These are phyloP conservation scores for Limnephilus rhombicus DNA, from an alignment of 2,888 invertebrate species.

Conservation along the genomic window DNA sequence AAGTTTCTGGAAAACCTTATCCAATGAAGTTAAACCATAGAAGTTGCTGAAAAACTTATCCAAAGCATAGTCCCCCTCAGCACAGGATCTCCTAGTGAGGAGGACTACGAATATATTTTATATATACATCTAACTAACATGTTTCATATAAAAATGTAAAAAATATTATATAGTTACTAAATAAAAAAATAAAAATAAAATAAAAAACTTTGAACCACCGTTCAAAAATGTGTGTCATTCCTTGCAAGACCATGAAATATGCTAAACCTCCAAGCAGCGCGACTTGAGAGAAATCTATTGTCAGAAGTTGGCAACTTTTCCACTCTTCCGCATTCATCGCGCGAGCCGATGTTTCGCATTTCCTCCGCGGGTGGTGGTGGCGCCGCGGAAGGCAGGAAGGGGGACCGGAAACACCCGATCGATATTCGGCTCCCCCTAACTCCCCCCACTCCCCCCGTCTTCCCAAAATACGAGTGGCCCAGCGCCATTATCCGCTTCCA, in stretches of 20 bases:
- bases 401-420: conserved; percentile 55
- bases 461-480: conserved; percentile 53
- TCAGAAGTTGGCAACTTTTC: conserved; percentile 14
- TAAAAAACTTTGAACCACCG: neutral
- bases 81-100: too few species aligned
- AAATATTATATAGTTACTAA: too few species aligned
- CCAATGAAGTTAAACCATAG: too few species aligned
- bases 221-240: neutral
- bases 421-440: conserved; percentile 50
- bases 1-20: too few species aligned
- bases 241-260: neutral
- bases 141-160: too few species aligned
- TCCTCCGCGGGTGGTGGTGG: conserved; percentile 8
- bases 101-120: too few species aligned
- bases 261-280: neutral
- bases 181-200: too few species aligned
- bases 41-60: too few species aligned
- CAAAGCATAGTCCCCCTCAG: too few species aligned
- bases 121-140: too few species aligned
- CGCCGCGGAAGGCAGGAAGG: conserved; percentile 23
- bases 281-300: neutral
- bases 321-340: neutral
- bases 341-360: conserved; percentile 24
- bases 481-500: conserved; percentile 47
- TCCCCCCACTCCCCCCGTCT: neutral